phyloP scores from a whole-genome alignment of 2,113 vertebrate species.

The Nesogale talazaci region DNA sequence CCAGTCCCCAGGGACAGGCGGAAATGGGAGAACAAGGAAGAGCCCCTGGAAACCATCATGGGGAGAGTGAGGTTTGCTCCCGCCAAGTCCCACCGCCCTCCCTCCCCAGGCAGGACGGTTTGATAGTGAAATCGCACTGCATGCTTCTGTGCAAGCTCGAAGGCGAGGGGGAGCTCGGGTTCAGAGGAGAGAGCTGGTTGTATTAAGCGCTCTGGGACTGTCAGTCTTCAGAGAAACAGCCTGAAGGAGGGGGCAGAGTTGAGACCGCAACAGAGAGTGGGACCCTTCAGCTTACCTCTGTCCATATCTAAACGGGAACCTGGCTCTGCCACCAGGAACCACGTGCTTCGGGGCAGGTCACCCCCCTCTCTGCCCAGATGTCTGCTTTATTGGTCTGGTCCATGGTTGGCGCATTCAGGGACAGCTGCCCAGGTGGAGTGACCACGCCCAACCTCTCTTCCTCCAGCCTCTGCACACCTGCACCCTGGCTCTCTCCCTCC shows the following conservation, averaged over 20 bases:
- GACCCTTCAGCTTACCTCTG: too few species aligned
- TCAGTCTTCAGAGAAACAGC: not conserved
- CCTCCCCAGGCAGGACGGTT: accelerated
- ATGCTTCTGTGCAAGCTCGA: not conserved
- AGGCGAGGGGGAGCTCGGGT: not conserved
- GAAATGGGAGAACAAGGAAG: not conserved
- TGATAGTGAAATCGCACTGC: not conserved
- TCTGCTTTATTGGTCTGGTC: too few species aligned
- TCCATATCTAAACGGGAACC: not conserved
- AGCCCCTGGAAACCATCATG: not conserved
- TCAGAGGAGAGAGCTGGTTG: not conserved
- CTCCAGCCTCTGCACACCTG: too few species aligned
- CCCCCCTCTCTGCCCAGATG: not conserved
- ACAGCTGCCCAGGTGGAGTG: too few species aligned
- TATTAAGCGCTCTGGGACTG: not conserved
- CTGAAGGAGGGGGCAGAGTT: too few species aligned
- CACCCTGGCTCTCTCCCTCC: too few species aligned
- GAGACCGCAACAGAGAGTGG: too few species aligned
- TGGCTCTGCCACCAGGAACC: not conserved
- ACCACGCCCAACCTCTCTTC: too few species aligned
- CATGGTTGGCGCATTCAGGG: too few species aligned
- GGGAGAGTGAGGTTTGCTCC: accelerated
- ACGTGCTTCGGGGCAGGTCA: not conserved
- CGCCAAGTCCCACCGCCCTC: not conserved
- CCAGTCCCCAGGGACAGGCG: too few species aligned